These are phyloP conservation scores for Dallia pectoralis DNA, from an alignment of 2,797 vertebrate genomes.

Conservation along the genomic window DNA sequence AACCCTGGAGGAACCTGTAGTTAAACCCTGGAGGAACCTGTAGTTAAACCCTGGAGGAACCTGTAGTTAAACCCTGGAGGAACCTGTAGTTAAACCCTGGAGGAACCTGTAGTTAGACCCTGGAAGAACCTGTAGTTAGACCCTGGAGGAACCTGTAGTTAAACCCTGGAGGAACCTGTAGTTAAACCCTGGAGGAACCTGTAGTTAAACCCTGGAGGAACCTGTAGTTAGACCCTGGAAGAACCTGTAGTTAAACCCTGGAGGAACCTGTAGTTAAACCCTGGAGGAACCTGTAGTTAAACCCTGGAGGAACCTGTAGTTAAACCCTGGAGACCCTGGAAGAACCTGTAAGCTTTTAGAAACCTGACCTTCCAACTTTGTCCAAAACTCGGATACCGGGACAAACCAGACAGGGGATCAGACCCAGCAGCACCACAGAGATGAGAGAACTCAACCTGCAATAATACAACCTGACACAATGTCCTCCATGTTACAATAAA, in stretches of 20 bases:
- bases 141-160: too few relatives aligned
- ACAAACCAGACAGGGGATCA: constrained; percentile 26
- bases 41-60: too few relatives aligned
- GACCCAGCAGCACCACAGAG: constrained; percentile 22
- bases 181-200: too few relatives aligned
- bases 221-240: too few relatives aligned
- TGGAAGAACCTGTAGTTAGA: constrained; percentile 23
- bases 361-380: constrained; percentile 7
- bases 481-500: too few relatives aligned
- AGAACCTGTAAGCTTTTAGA: constrained; percentile 19
- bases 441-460: too few relatives aligned
- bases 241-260: constrained; percentile 47
- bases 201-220: constrained; percentile 33
- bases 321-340: constrained; percentile 37
- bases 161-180: constrained; percentile 23
- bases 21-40: constrained; percentile 21
- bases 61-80: constrained; percentile 38
- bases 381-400: constrained; percentile 18
- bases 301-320: constrained; percentile 23
- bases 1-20: too few relatives aligned
- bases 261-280: constrained; percentile 26
- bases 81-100: too few relatives aligned
- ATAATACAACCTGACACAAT: too few relatives aligned
- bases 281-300: too few relatives aligned
- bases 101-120: too few relatives aligned